Base-by-base conservation (phyloP, 2,888 invertebrate species). In the Drosophila mercatorum region DNA sequence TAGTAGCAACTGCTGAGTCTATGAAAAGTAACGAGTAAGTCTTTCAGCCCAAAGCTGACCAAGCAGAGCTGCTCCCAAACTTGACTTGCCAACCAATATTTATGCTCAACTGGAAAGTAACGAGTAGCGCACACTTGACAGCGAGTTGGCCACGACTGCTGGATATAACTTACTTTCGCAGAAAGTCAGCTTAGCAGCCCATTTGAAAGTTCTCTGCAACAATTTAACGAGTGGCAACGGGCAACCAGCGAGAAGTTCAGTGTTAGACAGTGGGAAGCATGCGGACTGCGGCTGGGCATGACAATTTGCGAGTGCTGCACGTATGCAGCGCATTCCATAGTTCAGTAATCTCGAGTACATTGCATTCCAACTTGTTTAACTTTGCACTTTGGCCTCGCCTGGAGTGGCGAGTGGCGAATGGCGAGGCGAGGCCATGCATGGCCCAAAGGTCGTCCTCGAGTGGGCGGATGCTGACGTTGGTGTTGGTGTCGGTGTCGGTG, bases 321-420 rank as follows among this genome's bases (percentile, higher is more conserved):
- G 77, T 67, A 62, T 64, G 78, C 73, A 77, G 63, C 68, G 78
- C 78, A 74, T 78, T 73, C 73, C 69, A 70, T 70, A 77, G 77
- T 73, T 70, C 74, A 67, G 70, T 77, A 73, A 78, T 74, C 78
- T 74, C 78, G 74, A 77, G 77, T 78, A 70, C 77, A 78, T 73
- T 70, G 77, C 77, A 74, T 73, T 77, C 67, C 78, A 59, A 78
- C 77, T 77, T 77, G 77, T 78, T 78, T 78, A 69, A 78, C 77
- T 77, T 77, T 69, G 78, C 74, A 74, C 78, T 77, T 78, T 70
- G 40, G 78, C 68, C 76, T 55, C 55, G 55, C n/a, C 40, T 41
- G 55, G 28, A 41, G 47, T 67, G 64, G 34, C 57, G 14, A 5
- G 44, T 2, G 22, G 22, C 22, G 22, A 22, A 17, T 17, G 22